Percentiles rank a stretch among this genome's conserved stretches.
phyloP scores from a whole-genome alignment of 2,113 vertebrate genomes.

The Scortum barcoo region DNA sequence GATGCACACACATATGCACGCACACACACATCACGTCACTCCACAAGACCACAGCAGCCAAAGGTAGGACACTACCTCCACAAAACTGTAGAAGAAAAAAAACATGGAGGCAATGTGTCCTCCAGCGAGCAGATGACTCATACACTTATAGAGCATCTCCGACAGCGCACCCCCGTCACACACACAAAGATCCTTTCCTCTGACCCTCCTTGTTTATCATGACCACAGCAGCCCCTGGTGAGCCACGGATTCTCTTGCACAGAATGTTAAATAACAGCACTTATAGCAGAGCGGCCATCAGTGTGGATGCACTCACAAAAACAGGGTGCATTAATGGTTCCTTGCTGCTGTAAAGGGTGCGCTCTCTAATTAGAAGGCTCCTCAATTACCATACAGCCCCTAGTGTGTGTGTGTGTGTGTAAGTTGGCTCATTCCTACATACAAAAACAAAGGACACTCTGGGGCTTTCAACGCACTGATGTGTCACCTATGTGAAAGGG shows the following conservation, averaged over 20 bases:
- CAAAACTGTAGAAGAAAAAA: conserved; percentile 43
- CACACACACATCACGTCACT: conserved; percentile 1
- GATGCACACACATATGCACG: not conserved
- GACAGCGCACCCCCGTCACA: not conserved
- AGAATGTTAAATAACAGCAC: conserved; percentile 71
- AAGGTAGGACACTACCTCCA: conserved; percentile 29
- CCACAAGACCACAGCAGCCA: conserved; percentile 6
- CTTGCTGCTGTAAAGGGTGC: conserved; percentile 45
- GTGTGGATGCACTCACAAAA: conserved; percentile 52
- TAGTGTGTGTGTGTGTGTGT: conserved; percentile 6
- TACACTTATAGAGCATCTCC: conserved; percentile 24
- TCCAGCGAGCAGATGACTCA: conserved; percentile 70
- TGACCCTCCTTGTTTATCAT: conserved; percentile 63
- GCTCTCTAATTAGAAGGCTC: conserved; percentile 70
- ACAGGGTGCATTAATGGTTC: conserved; percentile 60
- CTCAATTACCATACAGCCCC: conserved; percentile 53
- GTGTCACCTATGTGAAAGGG: conserved; percentile 53
- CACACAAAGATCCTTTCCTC: conserved; percentile 16
- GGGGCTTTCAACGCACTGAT: conserved; percentile 39
- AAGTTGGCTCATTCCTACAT: conserved; percentile 15
- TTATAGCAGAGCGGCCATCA: conserved; percentile 30
- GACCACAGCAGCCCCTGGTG: conserved; percentile 66
- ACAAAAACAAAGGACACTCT: conserved; percentile 9
- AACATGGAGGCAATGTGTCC: conserved; percentile 55
- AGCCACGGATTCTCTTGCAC: conserved; percentile 30